Percentiles rank a stretch among this genome's conserved stretches.
phyloP scores from a whole-genome alignment of 2,113 vertebrate species.

The Stegastes partitus region DNA sequence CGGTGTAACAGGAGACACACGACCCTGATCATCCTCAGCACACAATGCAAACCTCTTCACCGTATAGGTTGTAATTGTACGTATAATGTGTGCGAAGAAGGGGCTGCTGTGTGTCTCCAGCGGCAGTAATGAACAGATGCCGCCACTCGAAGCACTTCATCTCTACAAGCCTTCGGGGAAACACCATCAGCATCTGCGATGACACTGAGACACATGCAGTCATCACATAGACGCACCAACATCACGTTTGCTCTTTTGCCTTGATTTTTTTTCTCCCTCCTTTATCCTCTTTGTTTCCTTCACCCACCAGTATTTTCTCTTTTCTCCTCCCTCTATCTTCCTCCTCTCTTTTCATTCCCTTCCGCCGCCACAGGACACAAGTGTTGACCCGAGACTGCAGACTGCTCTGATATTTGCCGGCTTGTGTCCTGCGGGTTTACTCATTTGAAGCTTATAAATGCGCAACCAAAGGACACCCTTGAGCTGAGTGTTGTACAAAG shows the following conservation, averaged over 20 bases:
- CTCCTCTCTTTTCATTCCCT: slow-evolving; percentile 4
- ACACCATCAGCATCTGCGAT: slow-evolving; percentile 24
- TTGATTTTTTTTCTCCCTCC: not conserved
- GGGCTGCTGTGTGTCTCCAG: slow-evolving; percentile 27
- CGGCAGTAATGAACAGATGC: slow-evolving; percentile 41
- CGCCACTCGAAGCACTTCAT: slow-evolving; percentile 37
- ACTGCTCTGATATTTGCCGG: slow-evolving; percentile 52
- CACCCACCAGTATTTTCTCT: not conserved
- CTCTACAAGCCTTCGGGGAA: slow-evolving; percentile 39
- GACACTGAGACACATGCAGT: slow-evolving; percentile 39
- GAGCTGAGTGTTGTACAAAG: slow-evolving; percentile 58
- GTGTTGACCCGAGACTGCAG: slow-evolving; percentile 32
- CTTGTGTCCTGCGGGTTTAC: slow-evolving; percentile 28
- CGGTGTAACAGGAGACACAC: too few species aligned
- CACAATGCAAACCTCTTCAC: too few species aligned
- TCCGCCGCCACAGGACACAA: slow-evolving; percentile 26
- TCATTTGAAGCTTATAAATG: slow-evolving; percentile 66
- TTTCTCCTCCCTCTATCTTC: not conserved
- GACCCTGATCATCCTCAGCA: too few species aligned
- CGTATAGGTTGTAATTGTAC: not conserved
- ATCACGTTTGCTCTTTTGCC: slow-evolving; percentile 39
- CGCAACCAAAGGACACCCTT: slow-evolving; percentile 52
- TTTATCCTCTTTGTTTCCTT: too few species aligned
- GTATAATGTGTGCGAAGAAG: not conserved
- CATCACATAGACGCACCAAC: not conserved